Conservation (phyloP, 2,113 vertebrate genomes). For the Notarius lentiginosus region DNA sequence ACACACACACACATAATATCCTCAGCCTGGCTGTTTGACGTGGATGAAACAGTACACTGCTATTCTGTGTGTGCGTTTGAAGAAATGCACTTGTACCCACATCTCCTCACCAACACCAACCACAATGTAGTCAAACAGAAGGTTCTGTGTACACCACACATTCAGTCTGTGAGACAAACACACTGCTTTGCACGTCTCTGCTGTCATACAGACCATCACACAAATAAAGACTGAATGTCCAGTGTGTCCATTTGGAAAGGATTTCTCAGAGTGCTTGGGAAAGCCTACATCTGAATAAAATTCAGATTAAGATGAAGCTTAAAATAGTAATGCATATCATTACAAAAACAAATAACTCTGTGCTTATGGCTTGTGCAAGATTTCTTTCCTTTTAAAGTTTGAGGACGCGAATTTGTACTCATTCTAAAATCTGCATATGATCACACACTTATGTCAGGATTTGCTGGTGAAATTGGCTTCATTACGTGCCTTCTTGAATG, state of each 20-base stretch:
- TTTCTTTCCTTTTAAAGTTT: background rate
- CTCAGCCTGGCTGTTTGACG: slow-evolving; percentile 23
- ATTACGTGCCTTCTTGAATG: slow-evolving; percentile 59
- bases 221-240: background rate
- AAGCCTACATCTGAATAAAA: background rate
- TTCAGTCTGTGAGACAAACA: slow-evolving; percentile 34
- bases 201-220: background rate
- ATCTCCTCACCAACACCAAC: slow-evolving; percentile 13
- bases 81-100: slow-evolving; percentile 18
- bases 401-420: background rate
- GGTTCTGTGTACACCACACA: slow-evolving; percentile 11
- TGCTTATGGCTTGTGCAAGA: background rate
- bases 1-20: background rate
- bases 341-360: background rate
- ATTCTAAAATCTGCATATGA: background rate
- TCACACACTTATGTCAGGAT: slow-evolving; percentile 26
- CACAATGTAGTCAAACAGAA: slow-evolving; percentile 25
- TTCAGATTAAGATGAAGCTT: background rate
- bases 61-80: background rate
- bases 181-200: slow-evolving; percentile 1
- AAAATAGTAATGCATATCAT: background rate
- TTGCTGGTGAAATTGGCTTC: slow-evolving; percentile 36
- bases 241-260: background rate
- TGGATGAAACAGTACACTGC: background rate
- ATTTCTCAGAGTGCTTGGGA: background rate